phyloP scores from a whole-genome alignment of 2,888 invertebrate genomes.

The Ornithoptera alexandrae region DNA sequence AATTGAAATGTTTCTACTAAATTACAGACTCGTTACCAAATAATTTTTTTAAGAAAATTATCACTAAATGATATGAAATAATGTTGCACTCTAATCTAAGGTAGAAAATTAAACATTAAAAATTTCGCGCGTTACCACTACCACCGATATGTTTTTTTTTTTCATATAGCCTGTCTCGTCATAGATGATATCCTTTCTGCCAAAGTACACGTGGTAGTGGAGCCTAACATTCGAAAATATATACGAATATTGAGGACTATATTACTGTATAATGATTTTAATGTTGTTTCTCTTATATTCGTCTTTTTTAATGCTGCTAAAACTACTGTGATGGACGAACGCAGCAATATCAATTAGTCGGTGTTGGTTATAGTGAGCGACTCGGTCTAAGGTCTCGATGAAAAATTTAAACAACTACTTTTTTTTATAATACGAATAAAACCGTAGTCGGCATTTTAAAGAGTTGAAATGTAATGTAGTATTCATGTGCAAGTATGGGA shows the following conservation, averaged over 20 bases:
- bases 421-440: constrained; percentile 28
- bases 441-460: constrained; percentile 31
- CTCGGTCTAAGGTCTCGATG: constrained; percentile 12
- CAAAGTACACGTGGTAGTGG: constrained; percentile 44
- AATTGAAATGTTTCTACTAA: constrained; percentile 35
- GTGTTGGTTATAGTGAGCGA: constrained; percentile 24
- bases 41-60: constrained; percentile 37
- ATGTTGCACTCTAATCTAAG: constrained; percentile 55
- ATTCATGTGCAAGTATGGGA: constrained; percentile 63
- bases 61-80: constrained; percentile 51
- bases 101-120: constrained; percentile 42
- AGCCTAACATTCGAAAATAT: constrained; percentile 15
- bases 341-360: constrained; percentile 40
- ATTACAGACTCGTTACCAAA: constrained; percentile 49
- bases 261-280: constrained; percentile 24
- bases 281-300: constrained; percentile 41
- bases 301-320: constrained; percentile 45
- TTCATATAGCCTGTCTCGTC: constrained; percentile 14
- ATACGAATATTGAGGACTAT: constrained; percentile 36
- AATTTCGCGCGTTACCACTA: constrained; percentile 27
- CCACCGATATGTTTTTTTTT: constrained; percentile 22
- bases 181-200: constrained; percentile 39
- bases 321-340: constrained; percentile 42
- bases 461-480: constrained; percentile 48
- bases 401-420: constrained; percentile 15